These are phyloP conservation scores for Lepidocyrtoides sp. DNA, from an alignment of 2,888 invertebrate species.

Conservation along the genomic window DNA sequence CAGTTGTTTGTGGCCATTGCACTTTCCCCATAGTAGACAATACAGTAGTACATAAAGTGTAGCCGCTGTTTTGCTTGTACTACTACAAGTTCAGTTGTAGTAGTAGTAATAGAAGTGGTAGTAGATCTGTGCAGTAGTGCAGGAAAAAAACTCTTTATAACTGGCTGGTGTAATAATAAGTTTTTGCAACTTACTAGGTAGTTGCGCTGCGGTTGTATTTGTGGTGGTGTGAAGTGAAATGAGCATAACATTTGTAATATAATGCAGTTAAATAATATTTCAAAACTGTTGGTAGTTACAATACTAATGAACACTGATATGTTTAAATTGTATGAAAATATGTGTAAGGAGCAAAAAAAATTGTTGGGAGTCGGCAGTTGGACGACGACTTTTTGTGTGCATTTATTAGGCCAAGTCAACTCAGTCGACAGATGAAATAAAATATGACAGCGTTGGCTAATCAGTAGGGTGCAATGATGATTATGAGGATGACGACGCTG, in stretches of 20 bases:
- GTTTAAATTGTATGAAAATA: not conserved
- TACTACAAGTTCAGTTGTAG: too few species aligned
- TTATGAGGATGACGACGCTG: not conserved
- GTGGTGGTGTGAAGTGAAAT: not conserved
- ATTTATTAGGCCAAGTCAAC: conserved; percentile 55
- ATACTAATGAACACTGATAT: not conserved
- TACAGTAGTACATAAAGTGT: not conserved
- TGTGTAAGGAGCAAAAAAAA: not conserved
- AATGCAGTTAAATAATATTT: not conserved
- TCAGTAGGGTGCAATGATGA: conserved; percentile 70
- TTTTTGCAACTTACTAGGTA: not conserved
- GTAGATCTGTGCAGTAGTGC: too few species aligned
- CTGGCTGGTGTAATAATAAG: not conserved
- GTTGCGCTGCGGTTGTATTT: not conserved
- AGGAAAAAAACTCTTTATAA: not conserved
- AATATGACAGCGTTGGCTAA: conserved; percentile 68
- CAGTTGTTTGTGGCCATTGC: not conserved
- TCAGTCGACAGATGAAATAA: conserved; percentile 55
- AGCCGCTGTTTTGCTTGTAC: not conserved
- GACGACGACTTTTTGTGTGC: not conserved
- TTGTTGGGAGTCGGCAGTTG: not conserved
- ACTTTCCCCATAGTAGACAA: not conserved
- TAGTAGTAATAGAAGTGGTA: too few species aligned
- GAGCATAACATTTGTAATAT: not conserved
- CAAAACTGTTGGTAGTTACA: too few species aligned